Conservation (phyloP, 2,888 invertebrate species). For the Hemaris fuciformis region DNA sequence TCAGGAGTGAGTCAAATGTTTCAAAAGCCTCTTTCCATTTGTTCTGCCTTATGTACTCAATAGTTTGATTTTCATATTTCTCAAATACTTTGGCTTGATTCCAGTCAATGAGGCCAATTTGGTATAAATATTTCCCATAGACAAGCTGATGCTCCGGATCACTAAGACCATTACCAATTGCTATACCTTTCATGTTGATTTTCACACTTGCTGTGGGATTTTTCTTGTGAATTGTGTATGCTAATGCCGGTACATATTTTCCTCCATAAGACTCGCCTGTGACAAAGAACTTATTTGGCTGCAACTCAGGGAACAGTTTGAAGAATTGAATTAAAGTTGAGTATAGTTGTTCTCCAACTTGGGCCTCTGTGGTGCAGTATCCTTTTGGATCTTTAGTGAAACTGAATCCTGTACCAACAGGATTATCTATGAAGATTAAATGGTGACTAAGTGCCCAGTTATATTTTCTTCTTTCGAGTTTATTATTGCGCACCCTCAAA, state of each 20-base stretch:
- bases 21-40: constrained; percentile 87
- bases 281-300: constrained; percentile 89
- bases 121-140: constrained; percentile 90
- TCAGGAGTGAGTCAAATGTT: constrained; percentile 86
- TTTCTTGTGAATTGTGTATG: constrained; percentile 86
- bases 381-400: constrained; percentile 89
- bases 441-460: constrained; percentile 91
- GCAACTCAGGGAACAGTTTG: constrained; percentile 88
- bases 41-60: constrained; percentile 82
- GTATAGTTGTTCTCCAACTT: constrained; percentile 91
- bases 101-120: constrained; percentile 86
- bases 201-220: constrained; percentile 84
- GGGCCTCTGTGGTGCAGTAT: constrained; percentile 89
- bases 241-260: constrained; percentile 87
- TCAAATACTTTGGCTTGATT: constrained; percentile 83
- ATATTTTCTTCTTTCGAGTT: constrained; percentile 84
- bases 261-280: constrained; percentile 96
- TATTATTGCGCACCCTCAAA: constrained; percentile 51
- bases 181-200: constrained; percentile 86
- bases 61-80: constrained; percentile 80
- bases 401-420: constrained; percentile 95
- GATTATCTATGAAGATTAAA: constrained; percentile 95
- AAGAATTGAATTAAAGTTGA: constrained; percentile 91
- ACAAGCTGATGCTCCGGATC: constrained; percentile 89
- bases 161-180: constrained; percentile 90